Base-by-base conservation (phyloP, 2,113 vertebrate genomes). In the Furnarius figulus region DNA sequence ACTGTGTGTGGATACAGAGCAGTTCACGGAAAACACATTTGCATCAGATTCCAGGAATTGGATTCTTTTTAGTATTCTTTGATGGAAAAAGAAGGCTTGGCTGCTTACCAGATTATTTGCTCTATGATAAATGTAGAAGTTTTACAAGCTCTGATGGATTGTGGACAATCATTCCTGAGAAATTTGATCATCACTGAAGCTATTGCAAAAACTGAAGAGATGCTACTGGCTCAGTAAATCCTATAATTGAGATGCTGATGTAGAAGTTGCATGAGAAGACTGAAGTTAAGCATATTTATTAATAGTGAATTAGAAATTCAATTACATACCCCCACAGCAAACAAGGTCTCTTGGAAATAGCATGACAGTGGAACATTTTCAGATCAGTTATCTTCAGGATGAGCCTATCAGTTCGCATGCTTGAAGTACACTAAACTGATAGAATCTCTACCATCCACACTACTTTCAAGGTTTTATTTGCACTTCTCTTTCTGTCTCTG, bases 131-230 rank as follows among this genome's bases (percentile, higher is more conserved):
- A 97, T 79, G 83, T 82, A 90, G 70, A 97, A 95, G 58, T 95
- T 97, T 96, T 97, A 96, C 84, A 95, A 97, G 88, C 85, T 80
- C 91, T 92, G 67, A 95, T 92, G 91, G 68, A 96, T n/a, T 85
- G 77, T 86, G 85, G 73, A 91, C 73, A 86, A 89, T 85, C 95
- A 97, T 97, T 98, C 95, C 97, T 94, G 77, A 91, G 95, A 96
- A 97, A 97, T 97, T 92, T 97, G 91, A 96, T 98, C 97, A 97
- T 95, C 95, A 74, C 75, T 86, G 59, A 92, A 58, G 53, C 82
- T 96, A 78, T 95, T 97, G 91, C 93, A 97, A 97, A 97, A 97
- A 92, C 85, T 85, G 76, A 97, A 94, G 92, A 20, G 74, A 95
- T 95, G 90, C 85, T 95, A 94, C 97, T 76, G 95, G 85, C 85